Evolutionary conservation across 2,113 vertebrate genomes (phyloP).

Genomic region (Takifugu flavidus): DNA sequence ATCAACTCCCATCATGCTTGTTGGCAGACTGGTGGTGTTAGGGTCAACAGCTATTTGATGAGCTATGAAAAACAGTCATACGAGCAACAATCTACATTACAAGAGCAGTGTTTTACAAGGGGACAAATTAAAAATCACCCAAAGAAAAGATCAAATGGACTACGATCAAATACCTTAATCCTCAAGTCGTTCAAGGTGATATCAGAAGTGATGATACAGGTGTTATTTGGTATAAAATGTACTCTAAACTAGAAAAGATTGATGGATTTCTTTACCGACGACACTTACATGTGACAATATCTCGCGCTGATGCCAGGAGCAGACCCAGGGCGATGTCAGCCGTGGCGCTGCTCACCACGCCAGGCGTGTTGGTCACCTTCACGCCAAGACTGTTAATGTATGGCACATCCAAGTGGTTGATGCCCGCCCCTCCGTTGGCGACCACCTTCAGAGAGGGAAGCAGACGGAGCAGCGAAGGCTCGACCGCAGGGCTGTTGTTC

Average conservation of each 20-base stretch:
- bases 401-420: slow-evolving; percentile 79
- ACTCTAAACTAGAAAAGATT: too few species aligned
- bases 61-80: slow-evolving; percentile 21
- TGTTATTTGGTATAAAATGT: too few species aligned
- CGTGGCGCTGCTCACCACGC: slow-evolving; percentile 69
- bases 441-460: slow-evolving; percentile 77
- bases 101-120: not conserved
- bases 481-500: not conserved
- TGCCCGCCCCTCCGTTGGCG: slow-evolving; percentile 73
- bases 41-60: slow-evolving; percentile 33
- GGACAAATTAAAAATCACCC: too few species aligned
- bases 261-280: too few species aligned
- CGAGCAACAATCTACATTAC: not conserved
- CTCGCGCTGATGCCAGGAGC: slow-evolving; percentile 79
- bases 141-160: not conserved
- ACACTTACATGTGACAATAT: slow-evolving; percentile 56
- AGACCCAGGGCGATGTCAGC: slow-evolving; percentile 81
- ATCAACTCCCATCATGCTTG: slow-evolving; percentile 39
- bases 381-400: slow-evolving; percentile 72
- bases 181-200: too few species aligned
- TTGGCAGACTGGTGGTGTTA: slow-evolving; percentile 7
- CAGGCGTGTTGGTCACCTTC: slow-evolving; percentile 78
- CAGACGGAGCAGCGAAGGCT: slow-evolving; percentile 32
- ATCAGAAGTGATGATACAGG: too few species aligned
- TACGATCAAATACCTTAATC: not conserved